phyloP scores from a whole-genome alignment of 2,113 vertebrate genomes.

The Chionomys nivalis region DNA sequence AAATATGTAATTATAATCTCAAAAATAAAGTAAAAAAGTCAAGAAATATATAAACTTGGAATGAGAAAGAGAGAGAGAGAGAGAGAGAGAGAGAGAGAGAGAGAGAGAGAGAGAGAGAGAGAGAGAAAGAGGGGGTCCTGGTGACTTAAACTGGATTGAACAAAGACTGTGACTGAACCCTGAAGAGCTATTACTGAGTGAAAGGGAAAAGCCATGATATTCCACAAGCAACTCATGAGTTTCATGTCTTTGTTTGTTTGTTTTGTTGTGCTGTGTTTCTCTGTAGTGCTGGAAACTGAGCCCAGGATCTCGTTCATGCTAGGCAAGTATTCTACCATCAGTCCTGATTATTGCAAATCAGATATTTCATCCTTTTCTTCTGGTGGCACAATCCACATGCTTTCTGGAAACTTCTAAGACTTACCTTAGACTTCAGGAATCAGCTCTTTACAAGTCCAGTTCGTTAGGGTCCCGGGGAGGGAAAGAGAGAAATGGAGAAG shows the following conservation, averaged over 20 bases:
- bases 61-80: background rate
- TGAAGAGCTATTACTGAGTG: background rate
- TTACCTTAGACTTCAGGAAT: background rate
- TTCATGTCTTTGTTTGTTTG: background rate
- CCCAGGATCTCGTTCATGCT: background rate
- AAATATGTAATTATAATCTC: background rate
- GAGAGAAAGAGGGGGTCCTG: background rate
- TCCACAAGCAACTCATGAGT: background rate
- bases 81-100: too few species aligned
- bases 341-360: background rate
- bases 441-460: constrained; percentile 33
- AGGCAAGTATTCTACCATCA: background rate
- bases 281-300: background rate
- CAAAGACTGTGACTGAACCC: background rate
- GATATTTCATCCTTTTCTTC: background rate
- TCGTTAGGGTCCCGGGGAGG: background rate
- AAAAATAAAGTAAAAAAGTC: background rate
- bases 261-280: background rate
- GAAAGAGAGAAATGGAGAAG: background rate
- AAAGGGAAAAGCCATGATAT: background rate
- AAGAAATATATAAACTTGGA: background rate
- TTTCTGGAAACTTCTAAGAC: background rate
- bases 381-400: background rate
- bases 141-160: background rate
- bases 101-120: background rate